Base-by-base conservation (phyloP, 2,797 vertebrate genomes). In the Rhabdophis nuchalis region DNA sequence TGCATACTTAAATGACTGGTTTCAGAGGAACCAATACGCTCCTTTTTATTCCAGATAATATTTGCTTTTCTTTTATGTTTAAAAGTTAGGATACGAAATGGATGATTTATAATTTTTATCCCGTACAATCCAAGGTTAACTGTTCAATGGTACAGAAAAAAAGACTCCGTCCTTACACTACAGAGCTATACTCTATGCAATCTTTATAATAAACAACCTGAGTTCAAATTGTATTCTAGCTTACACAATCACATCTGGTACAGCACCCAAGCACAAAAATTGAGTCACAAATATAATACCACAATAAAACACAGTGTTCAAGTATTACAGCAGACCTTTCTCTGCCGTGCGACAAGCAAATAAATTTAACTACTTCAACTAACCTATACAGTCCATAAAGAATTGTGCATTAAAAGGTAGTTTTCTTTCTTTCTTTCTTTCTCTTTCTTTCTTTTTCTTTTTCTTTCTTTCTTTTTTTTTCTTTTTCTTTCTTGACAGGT, bases 401-500 rank as follows among this genome's bases (percentile, higher is more conserved):
- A 98, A 97, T 98, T 99, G 98, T 99, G 98, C 98, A 98, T 98
- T 97, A 97, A 97, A 98, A 98, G 98, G 98, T 98, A 98, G 98
- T 97, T 97, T 97, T 96, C 96, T 97, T 97, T 97, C 92, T 90
- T 5, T n/a, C 1, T 27, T 3, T 3, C 9, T 41, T 27, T 89
- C 1, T 72, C 56, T 57, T 60, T n/a, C 89, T 94, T 93, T 90
- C 3, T 3, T 11, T 41, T 41, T 88, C 2, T 61, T 53, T 60
- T 85, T n/a, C 91, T 94, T 93, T 90, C 50, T 90, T 91, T 95
- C 57, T 95, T 92, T 89, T 89, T 29, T 94, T 90, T 87, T 52
- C 68, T 72, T 68, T 86, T 87, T 87, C 86, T 88, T 88, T 88
- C 86, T 91, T 91, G 97, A 97, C 97, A 98, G 97, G 98, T 98